Base-by-base conservation (phyloP, 2,888 invertebrate genomes). In the Petrophora chlorosata region DNA sequence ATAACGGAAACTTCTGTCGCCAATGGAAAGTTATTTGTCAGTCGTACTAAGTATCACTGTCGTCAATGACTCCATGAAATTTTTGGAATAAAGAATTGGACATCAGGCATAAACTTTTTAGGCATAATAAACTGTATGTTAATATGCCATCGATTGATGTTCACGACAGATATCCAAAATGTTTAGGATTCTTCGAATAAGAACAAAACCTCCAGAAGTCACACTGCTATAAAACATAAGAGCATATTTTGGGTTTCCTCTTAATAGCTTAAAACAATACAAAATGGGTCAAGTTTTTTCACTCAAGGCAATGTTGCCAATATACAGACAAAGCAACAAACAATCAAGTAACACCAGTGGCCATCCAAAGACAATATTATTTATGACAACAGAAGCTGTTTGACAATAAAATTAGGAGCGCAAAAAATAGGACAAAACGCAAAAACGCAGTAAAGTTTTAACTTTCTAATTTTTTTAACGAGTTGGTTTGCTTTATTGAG, bases 281-380 rank as follows among this genome's bases (percentile, higher is more conserved):
- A 67, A 78, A 79, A 82, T 78, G 75, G 79, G 72, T 70, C 76
- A 76, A 65, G 67, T 79, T 81, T 77, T 79, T 79, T 65, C 53
- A 52, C 32, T 10, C 12, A 41, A 58, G 56, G 64, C 61, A 39
- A 64, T 56, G 66, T 80, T 77, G 80, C 79, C 67, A 82, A 82
- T 72, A 62, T 56, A n/a, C n/a, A n/a, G 43, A 80, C 77, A 79
- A 78, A 69, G 70, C 44, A 33, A 59, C 53, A 67, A 70, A 84
- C 82, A 85, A 84, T 74, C 59, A 54, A 56, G 70, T 86, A 89
- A 89, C 77, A 88, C 88, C 84, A 77, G 89, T 88, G 86, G 88
- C 85, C 61, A 64, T 68, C 53, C 56, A 68, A 65, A 74, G 66
- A 75, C 76, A 76, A 76, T 80, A 79, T 75, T 76, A 75, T 86